Evolutionary conservation across 2,888 invertebrate species (phyloP), one percentile per base, ranked within the genome.

Genomic region (Julus scandinavius): DNA sequence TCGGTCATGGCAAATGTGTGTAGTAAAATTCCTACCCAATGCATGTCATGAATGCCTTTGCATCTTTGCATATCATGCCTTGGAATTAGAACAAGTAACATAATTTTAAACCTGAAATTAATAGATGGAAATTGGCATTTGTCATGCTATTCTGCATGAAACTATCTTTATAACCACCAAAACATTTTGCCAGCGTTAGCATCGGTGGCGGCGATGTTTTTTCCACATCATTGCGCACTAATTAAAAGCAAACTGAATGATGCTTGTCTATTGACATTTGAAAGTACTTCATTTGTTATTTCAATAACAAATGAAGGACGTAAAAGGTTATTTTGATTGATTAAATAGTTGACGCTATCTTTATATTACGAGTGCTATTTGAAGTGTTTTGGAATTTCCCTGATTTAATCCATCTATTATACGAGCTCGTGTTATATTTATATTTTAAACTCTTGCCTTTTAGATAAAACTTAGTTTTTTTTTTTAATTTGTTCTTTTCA

Each of bases 401-500:
- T 29, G 72, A 72, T 7, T 29, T 29, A 29, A 29, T 29, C 29
- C 29, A 29, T 1, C 29, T 29, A 29, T 29, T 29, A 1, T 29
- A 29, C 29, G 29, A 29, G 29, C 29, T 29, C 20, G 29, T 72
- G 72, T 29, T 29, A 72, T 72, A 29, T 29, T 29, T 29, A 29
- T 29, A 29, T 29, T 29, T 29, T 29, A 29, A 29, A 29, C 29
- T 29, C 29, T 29, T 29, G 29, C 29, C 29, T 29, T 29, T 29
- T 29, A 29, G 29, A 29, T 49, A 49, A 49, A 9, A 13, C 11
- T 6, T 1, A 49, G 49, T 49, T 49, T 49, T 49, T 49, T 49
- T 49, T 49, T 49, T 49, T 49, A 49, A n/a, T 84, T 85, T 85
- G 85, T 87, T 72, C 63, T 87, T 58, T 72, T 58, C 41, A 15